Evolutionary conservation across 2,113 vertebrate genomes (phyloP), one percentile per base, ranked within the genome.

Genomic region (Barbus barbus): DNA sequence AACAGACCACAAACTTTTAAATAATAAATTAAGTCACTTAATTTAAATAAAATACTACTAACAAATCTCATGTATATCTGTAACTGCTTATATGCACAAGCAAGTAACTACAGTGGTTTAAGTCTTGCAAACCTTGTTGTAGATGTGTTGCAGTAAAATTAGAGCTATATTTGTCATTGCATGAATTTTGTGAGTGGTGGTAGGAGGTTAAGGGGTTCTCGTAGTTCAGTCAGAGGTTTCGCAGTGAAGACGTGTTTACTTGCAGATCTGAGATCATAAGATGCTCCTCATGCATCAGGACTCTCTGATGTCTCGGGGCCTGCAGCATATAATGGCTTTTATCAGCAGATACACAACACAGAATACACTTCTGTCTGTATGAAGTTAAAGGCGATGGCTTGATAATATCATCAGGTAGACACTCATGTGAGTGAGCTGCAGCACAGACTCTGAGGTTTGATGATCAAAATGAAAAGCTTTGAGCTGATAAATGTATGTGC

Each of bases 261-360:
- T 18, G 77, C 8, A 26, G 51, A 53, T 65, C 48, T 38, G 6
- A 60, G 71, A 71, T 85, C 84, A 83, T 69, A 31, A 81, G 86
- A 79, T 41, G 6, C 7, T 51, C 33, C 7, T 9, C 67, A n/a
- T 76, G 71, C 51, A 22, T 81, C 82, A 84, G 6, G 44, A 44
- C 41, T 41, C 77, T 86, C 56, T 81, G 82, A 84, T 71, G 71
- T 81, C 67, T 9, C 18, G 33, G 26, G 65, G 76, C 76, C 31
- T 9, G 26, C 11, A n/a, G 81, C n/a, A 41, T 24, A 69, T 41
- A 22, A 73, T 5, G 0, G 60, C 71, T 73, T 60, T 72, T 24
- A 71, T 81, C 38, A 22, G n/a, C 4, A 26, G 46, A 56, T 72
- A 51, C 51, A 38, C 36, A 16, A 38, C 44, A 56, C 60, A 80